Evolutionary conservation across 2,888 invertebrate species (phyloP), one percentile per base, ranked within the genome.

Genomic region (Drosophila prolongata): DNA sequence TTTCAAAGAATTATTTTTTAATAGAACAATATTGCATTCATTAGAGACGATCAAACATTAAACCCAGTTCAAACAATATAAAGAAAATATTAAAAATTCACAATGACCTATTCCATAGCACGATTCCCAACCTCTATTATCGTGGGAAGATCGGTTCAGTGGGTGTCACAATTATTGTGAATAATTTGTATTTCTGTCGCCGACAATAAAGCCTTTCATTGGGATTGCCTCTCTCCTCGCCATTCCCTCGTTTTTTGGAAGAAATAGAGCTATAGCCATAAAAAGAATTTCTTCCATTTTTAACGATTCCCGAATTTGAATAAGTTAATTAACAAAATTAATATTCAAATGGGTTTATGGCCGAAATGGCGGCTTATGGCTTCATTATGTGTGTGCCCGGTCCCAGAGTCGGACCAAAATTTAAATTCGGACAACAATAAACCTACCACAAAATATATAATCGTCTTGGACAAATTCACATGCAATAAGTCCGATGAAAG

Each of bases 261-360:
- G 52, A 62, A 76, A 78, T 64, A 58, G 65, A 42, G 71, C 49
- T 44, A 61, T 47, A 46, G 56, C 52, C 35, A 72, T 79, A 75
- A 80, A 76, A 73, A 75, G 60, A 74, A 73, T 79, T 77, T 77
- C 73, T 77, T 78, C 54, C 69, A 80, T 75, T 76, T 81, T 87
- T 87, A 84, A 84, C 81, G 84, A 84, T 73, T 62, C 44, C 58
- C 52, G 66, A 81, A 85, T 84, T 87, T 81, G 75, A 85, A 85
- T 85, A 87, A 80, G 82, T 80, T 87, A 87, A 87, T 87, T 85
- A 87, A 82, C 70, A 77, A 75, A 85, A 85, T 85, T 85, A 87
- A 87, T 85, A 85, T 85, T 85, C 82, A 80, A 82, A 85, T 85
- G 71, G 80, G 77, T 80, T 85, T 87, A 87, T 82, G 67, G 78